Percentiles rank a stretch among this genome's conserved stretches.
Evolutionary conservation across 2,888 invertebrate genomes (phyloP).

Genomic region (Abscondita cerata): DNA sequence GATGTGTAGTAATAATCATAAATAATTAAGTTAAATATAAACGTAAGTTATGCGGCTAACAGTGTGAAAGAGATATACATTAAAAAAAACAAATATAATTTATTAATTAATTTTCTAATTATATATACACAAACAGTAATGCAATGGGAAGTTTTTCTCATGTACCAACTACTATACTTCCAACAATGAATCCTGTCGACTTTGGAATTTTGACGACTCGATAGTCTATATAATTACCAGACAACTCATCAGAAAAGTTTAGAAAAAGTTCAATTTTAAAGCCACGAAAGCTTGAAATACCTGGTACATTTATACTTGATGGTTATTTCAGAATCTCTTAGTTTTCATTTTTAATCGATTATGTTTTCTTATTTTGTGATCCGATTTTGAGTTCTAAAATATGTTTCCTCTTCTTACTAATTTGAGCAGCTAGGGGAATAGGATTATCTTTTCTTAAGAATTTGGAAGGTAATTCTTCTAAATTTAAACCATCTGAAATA

Average conservation of each 20-base stretch:
- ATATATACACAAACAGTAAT: background rate
- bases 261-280: background rate
- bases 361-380: background rate
- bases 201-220: background rate
- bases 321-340: background rate
- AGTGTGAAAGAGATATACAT: background rate
- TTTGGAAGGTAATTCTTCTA: background rate
- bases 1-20: too few species aligned
- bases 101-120: background rate
- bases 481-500: background rate
- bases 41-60: background rate
- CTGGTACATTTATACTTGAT: background rate
- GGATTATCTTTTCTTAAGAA: background rate
- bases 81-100: background rate
- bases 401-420: background rate
- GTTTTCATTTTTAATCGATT: background rate
- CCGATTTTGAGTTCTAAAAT: background rate
- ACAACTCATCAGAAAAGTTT: background rate
- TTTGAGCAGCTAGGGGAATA: background rate
- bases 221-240: background rate
- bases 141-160: background rate
- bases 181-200: background rate
- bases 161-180: background rate
- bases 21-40: too few species aligned
- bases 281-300: background rate